Base-by-base conservation (phyloP, 2,113 vertebrate species). In the Irena cyanogastra region DNA sequence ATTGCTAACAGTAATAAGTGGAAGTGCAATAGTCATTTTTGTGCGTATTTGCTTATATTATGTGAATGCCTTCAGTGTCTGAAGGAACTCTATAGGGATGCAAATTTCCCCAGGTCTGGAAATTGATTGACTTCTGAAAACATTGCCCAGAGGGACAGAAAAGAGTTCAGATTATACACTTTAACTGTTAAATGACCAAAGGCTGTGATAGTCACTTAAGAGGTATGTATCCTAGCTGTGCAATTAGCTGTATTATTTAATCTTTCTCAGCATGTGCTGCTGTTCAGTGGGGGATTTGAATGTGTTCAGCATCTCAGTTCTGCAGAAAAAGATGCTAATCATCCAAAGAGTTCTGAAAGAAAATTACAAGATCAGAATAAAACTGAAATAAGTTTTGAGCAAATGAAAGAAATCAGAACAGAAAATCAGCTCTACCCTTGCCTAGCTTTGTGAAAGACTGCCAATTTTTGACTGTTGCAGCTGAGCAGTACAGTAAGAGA, bases 331-430 rank as follows among this genome's bases (percentile, higher is more conserved):
- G 77, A 95, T 95, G 95, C 61, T 97, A 97, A 97, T 97, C 84
- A 91, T 96, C 88, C 89, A 83, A 96, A 98, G 97, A 96, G 90
- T 96, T 97, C 92, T 96, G 90, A 98, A 98, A 97, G 95, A 98
- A 95, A 97, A 92, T 97, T 95, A 96, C 93, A 91, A 97, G 96
- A 95, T 96, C 96, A 93, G 81, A 97, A 97, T 94, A 96, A 97
- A 98, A 94, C 83, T 87, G 83, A 97, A 97, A 97, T 95, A 96
- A 97, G 94, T 95, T 97, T 97, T 96, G 83, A 97, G 45, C 69
- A 97, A 97, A 94, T 83, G 87, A 97, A 97, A 94, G 93, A 89
- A 95, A 98, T 80, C 90, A 84, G 96, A 98, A 96, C 85, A 89
- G 47, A 88, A 83, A 84, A 96, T 89, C 97, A 96, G 50, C 82